These are phyloP conservation scores for Rhinopomastus cyanomelas DNA, from an alignment of 2,113 vertebrate species.

Conservation along the genomic window DNA sequence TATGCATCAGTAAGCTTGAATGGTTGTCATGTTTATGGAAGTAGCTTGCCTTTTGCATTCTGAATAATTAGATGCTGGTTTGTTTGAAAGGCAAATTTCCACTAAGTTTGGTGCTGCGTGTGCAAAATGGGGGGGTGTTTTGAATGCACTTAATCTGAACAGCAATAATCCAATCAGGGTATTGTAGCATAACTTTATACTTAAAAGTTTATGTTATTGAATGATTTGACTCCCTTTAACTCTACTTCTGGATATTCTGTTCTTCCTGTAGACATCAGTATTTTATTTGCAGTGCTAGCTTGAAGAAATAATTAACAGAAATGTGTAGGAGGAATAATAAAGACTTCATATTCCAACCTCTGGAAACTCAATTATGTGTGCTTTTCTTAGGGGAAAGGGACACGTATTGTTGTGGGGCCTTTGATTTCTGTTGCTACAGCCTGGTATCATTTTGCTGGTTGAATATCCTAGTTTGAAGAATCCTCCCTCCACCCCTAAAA, in stretches of 20 bases:
- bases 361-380: background rate
- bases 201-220: background rate
- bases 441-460: background rate
- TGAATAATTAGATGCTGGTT: slow-evolving; percentile 10
- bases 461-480: background rate
- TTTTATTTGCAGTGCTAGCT: background rate
- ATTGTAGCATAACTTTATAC: background rate
- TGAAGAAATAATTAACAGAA: background rate
- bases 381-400: background rate
- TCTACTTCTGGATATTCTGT: background rate
- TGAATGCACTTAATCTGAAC: background rate
- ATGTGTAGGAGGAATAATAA: background rate
- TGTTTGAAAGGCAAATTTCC: background rate
- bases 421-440: background rate
- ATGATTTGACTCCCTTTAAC: background rate
- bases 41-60: slow-evolving; percentile 4
- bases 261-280: background rate
- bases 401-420: background rate
- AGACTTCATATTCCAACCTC: background rate
- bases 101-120: background rate
- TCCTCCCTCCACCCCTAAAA: background rate
- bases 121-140: background rate
- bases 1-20: background rate
- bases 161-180: background rate
- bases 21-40: background rate